Evolutionary conservation across 2,888 invertebrate genomes (phyloP), one percentile per base, ranked within the genome.

Genomic region (Eurytoma californica): DNA sequence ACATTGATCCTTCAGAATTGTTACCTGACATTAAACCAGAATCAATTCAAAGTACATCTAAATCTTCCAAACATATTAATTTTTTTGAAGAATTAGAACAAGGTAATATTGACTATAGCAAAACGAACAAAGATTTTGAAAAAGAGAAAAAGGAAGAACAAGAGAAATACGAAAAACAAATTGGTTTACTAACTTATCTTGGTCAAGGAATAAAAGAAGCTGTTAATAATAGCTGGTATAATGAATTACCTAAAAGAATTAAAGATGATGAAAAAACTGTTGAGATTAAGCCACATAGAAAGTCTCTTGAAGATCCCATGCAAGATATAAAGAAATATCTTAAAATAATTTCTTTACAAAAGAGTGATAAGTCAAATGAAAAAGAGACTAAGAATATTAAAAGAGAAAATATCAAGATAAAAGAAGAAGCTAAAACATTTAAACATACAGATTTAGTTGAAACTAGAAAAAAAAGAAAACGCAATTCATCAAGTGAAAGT

Each of bases 131-230:
- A 85, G 98, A 98, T 72, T 95, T 97, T 90, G 97, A 97, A 85
- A 94, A 93, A 82, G 99, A 99, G 87, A 93, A 95, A 83, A 97
- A 96, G 89, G 95, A 95, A 75, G 98, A 98, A 88, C 94, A 95
- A 88, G 98, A 99, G 90, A 97, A 97, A 85, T 98, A 98, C 92
- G 99, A 99, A 89, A 98, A 98, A 88, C 96, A 97, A 91, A 97
- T 99, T 87, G 99, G 99, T 0, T 96, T 98, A 86, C 92, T 99
- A 57, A 98, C 97, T 3, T 98, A 98, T 91, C 92, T 99, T 74
- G 99, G 98, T 0, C 98, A 99, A 91, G 96, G 97, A 86, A 95
- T 96, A 53, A 95, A 96, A 90, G 97, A 97, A 91, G 94, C 94
- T 3, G 92, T 95, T n/a, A 96, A 95, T 55, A 94, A 95, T 86